Conservation (phyloP, 2,888 invertebrate genomes). For the Iselma pallidipennis region DNA sequence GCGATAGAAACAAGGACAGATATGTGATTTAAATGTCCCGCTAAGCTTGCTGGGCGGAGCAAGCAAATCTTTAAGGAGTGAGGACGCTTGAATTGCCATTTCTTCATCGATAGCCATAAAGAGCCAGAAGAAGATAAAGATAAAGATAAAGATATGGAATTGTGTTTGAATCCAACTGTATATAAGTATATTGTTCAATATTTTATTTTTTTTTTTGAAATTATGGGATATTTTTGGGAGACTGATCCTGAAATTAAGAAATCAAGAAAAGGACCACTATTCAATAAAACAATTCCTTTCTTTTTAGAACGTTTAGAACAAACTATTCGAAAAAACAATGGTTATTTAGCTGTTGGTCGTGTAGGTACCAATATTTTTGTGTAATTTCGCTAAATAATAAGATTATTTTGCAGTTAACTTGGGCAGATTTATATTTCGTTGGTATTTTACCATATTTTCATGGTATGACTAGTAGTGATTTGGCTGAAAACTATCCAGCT, state of each 20-base stretch:
- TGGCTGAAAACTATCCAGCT: conserved; percentile 30
- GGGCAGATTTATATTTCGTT: conserved; percentile 69
- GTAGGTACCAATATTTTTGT: conserved; percentile 23
- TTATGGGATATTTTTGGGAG: conserved; percentile 62
- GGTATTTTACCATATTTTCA: conserved; percentile 48
- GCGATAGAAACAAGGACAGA: too few relatives aligned
- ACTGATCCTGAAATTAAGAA: conserved; percentile 59
- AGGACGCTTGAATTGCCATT: too few relatives aligned
- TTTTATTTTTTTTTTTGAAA: conserved; percentile 50
- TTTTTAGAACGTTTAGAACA: conserved; percentile 63
- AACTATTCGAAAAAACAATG: conserved; percentile 63
- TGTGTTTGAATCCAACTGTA: too few relatives aligned
- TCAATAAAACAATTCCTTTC: conserved; percentile 61
- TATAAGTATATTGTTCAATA: too few relatives aligned
- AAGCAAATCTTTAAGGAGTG: too few relatives aligned
- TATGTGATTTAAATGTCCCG: too few relatives aligned
- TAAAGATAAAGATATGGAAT: too few relatives aligned
- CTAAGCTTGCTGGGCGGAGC: too few relatives aligned
- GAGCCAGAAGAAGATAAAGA: too few relatives aligned
- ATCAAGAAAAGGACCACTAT: conserved; percentile 56
- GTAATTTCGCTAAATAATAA: too few relatives aligned
- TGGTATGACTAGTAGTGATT: conserved; percentile 32
- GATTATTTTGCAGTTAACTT: conserved; percentile 56
- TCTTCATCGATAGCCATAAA: too few relatives aligned
- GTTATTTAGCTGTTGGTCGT: conserved; percentile 60